These are phyloP conservation scores for Sparidentex hasta DNA, from an alignment of 2,797 vertebrate genomes.

Conservation along the genomic window DNA sequence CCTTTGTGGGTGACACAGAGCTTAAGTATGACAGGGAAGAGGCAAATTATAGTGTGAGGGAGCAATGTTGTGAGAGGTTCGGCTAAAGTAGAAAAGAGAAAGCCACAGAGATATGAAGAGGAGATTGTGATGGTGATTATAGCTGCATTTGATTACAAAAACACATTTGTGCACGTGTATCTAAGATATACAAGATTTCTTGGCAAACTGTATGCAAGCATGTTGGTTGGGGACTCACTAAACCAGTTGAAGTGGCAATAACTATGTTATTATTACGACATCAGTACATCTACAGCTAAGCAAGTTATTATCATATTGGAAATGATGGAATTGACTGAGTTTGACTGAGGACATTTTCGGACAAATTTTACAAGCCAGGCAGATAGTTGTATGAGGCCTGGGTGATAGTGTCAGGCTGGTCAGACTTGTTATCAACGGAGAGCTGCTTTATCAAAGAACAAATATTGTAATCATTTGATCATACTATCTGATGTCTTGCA, in stretches of 20 bases:
- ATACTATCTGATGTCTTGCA: not conserved
- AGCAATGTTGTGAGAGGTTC: constrained; percentile 24
- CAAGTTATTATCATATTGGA: not conserved
- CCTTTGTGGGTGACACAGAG: constrained; percentile 64
- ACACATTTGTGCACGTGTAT: not conserved
- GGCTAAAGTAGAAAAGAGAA: not conserved
- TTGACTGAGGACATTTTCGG: not conserved
- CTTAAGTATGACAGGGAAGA: constrained; percentile 49
- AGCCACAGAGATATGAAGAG: not conserved
- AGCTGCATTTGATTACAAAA: not conserved
- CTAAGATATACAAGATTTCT: not conserved
- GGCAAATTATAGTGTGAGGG: constrained; percentile 16
- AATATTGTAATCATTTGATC: not conserved
- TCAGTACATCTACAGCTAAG: not conserved
- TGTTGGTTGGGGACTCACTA: not conserved
- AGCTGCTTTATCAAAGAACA: too few relatives aligned
- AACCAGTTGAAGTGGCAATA: constrained; percentile 1
- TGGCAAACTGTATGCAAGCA: not conserved
- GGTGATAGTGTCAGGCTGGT: not conserved
- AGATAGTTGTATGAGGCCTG: not conserved
- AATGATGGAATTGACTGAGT: not conserved
- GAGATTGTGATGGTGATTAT: not conserved
- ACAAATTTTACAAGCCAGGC: not conserved
- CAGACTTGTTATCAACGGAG: not conserved
- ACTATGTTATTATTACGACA: too few relatives aligned